Evolutionary conservation across 2,797 vertebrate genomes (phyloP).

Genomic region (Meriones psammophilus): DNA sequence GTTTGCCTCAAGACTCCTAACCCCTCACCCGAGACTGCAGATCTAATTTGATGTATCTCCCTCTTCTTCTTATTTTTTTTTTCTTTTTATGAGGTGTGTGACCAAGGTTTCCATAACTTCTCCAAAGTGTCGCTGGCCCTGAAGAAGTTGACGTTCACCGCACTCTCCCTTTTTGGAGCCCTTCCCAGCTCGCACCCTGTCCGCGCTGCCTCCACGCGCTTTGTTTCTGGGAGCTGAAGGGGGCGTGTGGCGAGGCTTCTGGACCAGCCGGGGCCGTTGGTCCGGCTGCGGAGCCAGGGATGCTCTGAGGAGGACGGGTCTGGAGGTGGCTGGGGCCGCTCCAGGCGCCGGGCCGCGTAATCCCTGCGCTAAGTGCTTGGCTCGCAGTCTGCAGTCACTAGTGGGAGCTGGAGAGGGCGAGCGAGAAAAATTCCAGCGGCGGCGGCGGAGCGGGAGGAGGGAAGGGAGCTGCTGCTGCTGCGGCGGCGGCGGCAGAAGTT

Average conservation of each 20-base stretch:
- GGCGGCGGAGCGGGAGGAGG: neutral
- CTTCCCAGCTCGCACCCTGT: neutral
- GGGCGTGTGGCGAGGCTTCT: neutral
- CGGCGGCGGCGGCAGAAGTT: slow-evolving; percentile 46
- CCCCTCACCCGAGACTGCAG: neutral
- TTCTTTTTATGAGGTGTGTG: slow-evolving; percentile 21
- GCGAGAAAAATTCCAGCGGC: slow-evolving; percentile 69
- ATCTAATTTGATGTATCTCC: neutral
- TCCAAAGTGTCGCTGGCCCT: slow-evolving; percentile 1
- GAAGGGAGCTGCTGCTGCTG: slow-evolving; percentile 67
- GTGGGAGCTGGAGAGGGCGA: slow-evolving; percentile 86
- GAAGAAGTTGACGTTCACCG: neutral
- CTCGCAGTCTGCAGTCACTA: slow-evolving; percentile 82
- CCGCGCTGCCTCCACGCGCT: neutral
- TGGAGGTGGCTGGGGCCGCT: slow-evolving; percentile 13
- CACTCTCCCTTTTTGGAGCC: neutral
- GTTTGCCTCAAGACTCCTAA: neutral
- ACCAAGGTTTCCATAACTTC: slow-evolving; percentile 30
- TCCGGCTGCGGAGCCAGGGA: neutral
- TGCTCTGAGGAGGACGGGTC: neutral
- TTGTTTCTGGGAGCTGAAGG: neutral
- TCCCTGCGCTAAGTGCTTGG: slow-evolving; percentile 69
- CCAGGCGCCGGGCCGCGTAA: slow-evolving; percentile 20
- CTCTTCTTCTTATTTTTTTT: fast-evolving
- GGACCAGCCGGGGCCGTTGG: neutral